phyloP scores from a whole-genome alignment of 2,113 vertebrate species.

The Perca flavescens region DNA sequence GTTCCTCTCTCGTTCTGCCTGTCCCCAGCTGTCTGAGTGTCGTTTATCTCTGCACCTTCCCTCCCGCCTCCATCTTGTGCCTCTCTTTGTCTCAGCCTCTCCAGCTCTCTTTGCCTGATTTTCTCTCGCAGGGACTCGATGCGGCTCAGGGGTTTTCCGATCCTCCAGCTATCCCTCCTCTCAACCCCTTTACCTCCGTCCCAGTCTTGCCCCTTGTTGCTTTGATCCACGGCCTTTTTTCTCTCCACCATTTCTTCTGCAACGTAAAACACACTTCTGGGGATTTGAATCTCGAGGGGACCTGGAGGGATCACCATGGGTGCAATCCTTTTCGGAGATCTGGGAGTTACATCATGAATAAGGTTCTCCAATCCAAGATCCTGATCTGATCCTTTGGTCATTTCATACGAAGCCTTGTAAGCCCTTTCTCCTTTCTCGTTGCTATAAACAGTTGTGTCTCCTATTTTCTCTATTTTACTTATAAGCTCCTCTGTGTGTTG shows the following conservation, averaged over 20 bases:
- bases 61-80: constrained; percentile 24
- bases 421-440: constrained; percentile 42
- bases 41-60: constrained; percentile 31
- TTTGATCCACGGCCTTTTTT: constrained; percentile 39
- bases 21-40: neutral
- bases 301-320: constrained; percentile 14
- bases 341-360: constrained; percentile 33
- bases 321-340: constrained; percentile 46
- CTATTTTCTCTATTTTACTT: constrained; percentile 64
- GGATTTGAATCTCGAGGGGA: constrained; percentile 70
- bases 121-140: constrained; percentile 81
- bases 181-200: constrained; percentile 61
- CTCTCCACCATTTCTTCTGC: constrained; percentile 64
- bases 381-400: constrained; percentile 14
- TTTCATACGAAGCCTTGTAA: constrained; percentile 16
- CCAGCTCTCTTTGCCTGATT: constrained; percentile 73
- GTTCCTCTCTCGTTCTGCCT: constrained; percentile 31
- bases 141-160: constrained; percentile 79
- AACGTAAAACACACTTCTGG: constrained; percentile 81
- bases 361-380: constrained; percentile 35
- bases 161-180: constrained; percentile 79
- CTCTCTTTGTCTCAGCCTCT: constrained; percentile 55
- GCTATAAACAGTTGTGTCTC: constrained; percentile 54
- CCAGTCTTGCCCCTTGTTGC: constrained; percentile 44
- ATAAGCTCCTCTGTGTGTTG: constrained; percentile 72